Evolutionary conservation across 1,140 invertebrate genomes (phyloP).

Genomic region (Monochamus saltuarius): DNA sequence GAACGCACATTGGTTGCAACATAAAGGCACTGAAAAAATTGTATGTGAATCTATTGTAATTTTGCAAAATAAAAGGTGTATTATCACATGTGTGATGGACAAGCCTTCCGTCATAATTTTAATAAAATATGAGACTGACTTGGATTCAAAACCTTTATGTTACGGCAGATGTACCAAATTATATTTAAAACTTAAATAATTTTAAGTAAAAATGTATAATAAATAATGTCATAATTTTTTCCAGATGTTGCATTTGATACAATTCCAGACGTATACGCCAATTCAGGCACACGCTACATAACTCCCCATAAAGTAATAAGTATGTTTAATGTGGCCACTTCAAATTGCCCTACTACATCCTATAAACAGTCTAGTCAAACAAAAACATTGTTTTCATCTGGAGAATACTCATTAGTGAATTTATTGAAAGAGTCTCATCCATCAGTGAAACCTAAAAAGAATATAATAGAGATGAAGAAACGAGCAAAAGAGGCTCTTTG

Average conservation of each 20-base stretch:
- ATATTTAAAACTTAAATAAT: no score
- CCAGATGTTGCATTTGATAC: conserved; percentile 17
- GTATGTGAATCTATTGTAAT: no score
- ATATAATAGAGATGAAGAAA: conserved; percentile 10
- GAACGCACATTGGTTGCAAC: no score
- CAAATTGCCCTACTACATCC: conserved; percentile 29
- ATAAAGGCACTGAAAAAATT: no score
- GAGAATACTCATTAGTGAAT: conserved; percentile 17
- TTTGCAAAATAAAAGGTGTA: no score
- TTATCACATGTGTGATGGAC: no score
- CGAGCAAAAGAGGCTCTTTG: conserved; percentile 71
- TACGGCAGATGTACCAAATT: no score
- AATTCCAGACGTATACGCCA: conserved; percentile 19
- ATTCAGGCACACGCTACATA: conserved; percentile 26
- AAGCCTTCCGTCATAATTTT: no score
- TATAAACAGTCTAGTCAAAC: conserved; percentile 30
- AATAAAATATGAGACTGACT: no score
- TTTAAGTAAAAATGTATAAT: no score
- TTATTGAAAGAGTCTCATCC: conserved; percentile 6
- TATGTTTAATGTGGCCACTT: conserved; percentile 24
- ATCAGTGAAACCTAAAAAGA: neutral
- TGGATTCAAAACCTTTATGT: no score
- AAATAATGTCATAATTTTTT: neutral
- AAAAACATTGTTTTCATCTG: conserved; percentile 5
- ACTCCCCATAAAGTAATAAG: conserved; percentile 39